Base-by-base conservation (phyloP, 2,888 invertebrate genomes). In the Diaperis boleti region DNA sequence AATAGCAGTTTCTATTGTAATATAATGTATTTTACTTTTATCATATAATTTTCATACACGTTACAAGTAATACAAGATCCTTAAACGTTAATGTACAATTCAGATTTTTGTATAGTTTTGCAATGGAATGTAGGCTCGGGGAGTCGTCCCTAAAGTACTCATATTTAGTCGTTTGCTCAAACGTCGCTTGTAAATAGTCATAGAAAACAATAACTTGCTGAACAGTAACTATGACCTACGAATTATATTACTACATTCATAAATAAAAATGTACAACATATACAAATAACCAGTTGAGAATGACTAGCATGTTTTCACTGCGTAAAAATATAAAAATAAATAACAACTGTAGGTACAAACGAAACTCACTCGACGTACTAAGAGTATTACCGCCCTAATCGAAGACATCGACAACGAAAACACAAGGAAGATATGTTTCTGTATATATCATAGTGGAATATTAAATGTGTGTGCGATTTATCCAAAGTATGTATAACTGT, bases 231-330 rank as follows among this genome's bases (percentile, higher is more conserved):
- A 49, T 52, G 33, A n/a, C 52, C 52, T 64, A 71, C 50, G 66
- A 64, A 66, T 72, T 71, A 74, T 72, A 72, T 70, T 71, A 73
- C 73, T 74, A 73, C 68, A 72, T 73, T 74, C 73, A 76, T 76
- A 76, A 77, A 78, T 76, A 75, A 76, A 72, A 75, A 75, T 76
- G 68, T 76, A 78, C 78, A 78, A 76, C 74, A 76, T 76, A 75
- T 77, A 78, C 76, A 77, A 76, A 76, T 77, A 78, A 77, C 74
- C 75, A 76, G 70, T 76, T 76, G 71, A 26, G 26, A 77, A 76
- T 80, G 80, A 81, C 81, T 81, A 81, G 81, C 79, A 80, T 77
- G 75, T 74, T 71, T 78, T 78, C 76, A 76, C 77, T 76, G 75
- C 70, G 67, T 70, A 74, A 73, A 52, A 73, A 73, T 69, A 69